These are phyloP conservation scores for Pycnomerus fuliginosus DNA, from an alignment of 2,888 invertebrate species.

Conservation along the genomic window DNA sequence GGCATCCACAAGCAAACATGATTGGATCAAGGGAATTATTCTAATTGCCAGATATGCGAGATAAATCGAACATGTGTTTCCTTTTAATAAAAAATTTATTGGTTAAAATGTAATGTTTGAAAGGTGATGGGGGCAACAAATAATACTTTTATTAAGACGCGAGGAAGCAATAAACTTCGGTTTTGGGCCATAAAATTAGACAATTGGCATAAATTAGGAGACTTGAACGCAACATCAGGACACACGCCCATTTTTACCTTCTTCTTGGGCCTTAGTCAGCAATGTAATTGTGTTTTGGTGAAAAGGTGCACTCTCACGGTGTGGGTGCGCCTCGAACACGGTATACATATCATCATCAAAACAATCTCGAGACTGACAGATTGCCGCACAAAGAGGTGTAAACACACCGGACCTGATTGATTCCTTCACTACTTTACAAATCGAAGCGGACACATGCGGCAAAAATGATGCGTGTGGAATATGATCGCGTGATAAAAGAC, in stretches of 20 bases:
- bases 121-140: slow-evolving; percentile 10
- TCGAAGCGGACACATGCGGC: neutral
- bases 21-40: too few relatives aligned
- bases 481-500: slow-evolving; percentile 27
- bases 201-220: slow-evolving; percentile 18
- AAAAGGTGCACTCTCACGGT: slow-evolving; percentile 20
- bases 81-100: slow-evolving; percentile 19
- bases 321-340: slow-evolving; percentile 22
- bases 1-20: neutral
- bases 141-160: slow-evolving; percentile 21
- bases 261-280: slow-evolving; percentile 20
- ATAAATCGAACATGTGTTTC: slow-evolving; percentile 24
- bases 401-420: slow-evolving; percentile 17
- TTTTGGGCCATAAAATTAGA: slow-evolving; percentile 7
- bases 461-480: slow-evolving; percentile 3
- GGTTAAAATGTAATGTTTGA: slow-evolving; percentile 20
- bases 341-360: slow-evolving; percentile 25
- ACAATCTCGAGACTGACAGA: slow-evolving; percentile 24
- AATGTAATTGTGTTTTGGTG: slow-evolving; percentile 19
- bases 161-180: slow-evolving; percentile 23
- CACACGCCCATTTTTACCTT: slow-evolving; percentile 21
- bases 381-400: slow-evolving; percentile 19
- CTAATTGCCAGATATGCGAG: too few relatives aligned
- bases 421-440: slow-evolving; percentile 15
- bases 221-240: slow-evolving; percentile 21